phyloP scores from a whole-genome alignment of 2,113 vertebrate species.

The Athene cunicularia region DNA sequence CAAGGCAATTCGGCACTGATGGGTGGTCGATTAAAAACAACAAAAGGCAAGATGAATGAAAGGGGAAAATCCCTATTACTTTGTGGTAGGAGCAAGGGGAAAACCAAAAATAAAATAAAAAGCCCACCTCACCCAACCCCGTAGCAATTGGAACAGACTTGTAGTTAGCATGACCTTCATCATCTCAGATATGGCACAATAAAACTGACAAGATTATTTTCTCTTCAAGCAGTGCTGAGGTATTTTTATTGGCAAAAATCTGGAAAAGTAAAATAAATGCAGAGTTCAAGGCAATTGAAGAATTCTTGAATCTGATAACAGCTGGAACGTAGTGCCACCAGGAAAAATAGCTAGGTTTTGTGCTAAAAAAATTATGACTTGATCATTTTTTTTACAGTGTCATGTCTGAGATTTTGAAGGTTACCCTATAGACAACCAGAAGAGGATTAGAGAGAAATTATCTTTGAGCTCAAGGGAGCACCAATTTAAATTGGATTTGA shows the following conservation, averaged over 20 bases:
- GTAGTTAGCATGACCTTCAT: constrained; percentile 46
- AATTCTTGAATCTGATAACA: constrained; percentile 41
- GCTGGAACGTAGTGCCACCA: constrained; percentile 12
- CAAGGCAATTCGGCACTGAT: constrained; percentile 76
- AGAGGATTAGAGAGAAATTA: constrained; percentile 67
- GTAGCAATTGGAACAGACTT: constrained; percentile 23
- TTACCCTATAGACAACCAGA: constrained; percentile 35
- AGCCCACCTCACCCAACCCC: constrained; percentile 42
- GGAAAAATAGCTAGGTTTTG: constrained; percentile 33
- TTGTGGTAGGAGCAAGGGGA: constrained; percentile 12
- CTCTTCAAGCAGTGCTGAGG: constrained; percentile 12
- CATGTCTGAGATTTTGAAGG: constrained; percentile 47
- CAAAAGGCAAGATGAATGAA: constrained; percentile 69
- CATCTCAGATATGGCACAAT: constrained; percentile 44
- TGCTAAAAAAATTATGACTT: constrained; percentile 44
- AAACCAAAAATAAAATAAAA: constrained; percentile 62
- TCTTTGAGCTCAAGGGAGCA: constrained; percentile 56
- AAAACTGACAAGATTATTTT: constrained; percentile 51
- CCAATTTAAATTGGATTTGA: constrained; percentile 64
- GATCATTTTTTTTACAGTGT: constrained; percentile 26
- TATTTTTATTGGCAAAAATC: constrained; percentile 38
- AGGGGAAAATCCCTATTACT: constrained; percentile 49
- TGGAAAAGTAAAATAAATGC: constrained; percentile 30
- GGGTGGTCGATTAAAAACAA: constrained; percentile 76
- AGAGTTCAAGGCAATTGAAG: constrained; percentile 43